Conservation (phyloP, 2,113 vertebrate species). For the Triplophysa dalaica region DNA sequence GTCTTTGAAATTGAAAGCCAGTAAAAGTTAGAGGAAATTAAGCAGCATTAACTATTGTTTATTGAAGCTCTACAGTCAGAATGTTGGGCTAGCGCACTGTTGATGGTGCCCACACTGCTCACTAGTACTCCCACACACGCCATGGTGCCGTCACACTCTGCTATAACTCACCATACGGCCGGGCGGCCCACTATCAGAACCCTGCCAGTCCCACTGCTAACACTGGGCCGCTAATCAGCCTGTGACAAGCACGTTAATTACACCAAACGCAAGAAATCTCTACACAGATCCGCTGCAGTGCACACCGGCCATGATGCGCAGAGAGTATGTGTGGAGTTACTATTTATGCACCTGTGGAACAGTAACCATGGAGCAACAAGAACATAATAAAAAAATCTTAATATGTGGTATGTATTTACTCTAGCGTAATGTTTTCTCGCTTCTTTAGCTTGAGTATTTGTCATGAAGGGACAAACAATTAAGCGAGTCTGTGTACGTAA, state of each 20-base stretch:
- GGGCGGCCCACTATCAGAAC: background rate
- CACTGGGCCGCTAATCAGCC: background rate
- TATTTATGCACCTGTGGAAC: background rate
- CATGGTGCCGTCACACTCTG: background rate
- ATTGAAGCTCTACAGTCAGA: background rate
- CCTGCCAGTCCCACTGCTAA: conserved; percentile 25
- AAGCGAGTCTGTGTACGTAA: background rate
- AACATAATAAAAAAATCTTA: no score
- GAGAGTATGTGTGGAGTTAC: background rate
- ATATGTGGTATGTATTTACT: no score
- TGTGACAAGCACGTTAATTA: conserved; percentile 38
- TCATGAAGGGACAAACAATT: background rate
- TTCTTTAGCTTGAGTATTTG: background rate
- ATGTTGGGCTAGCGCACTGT: background rate
- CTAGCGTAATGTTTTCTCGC: no score
- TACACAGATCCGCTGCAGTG: background rate
- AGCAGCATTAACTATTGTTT: background rate
- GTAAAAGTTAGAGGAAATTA: background rate
- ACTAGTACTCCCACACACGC: conserved; percentile 28
- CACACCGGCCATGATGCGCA: background rate
- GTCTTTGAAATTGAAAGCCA: conserved; percentile 3
- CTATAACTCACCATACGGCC: conserved; percentile 1
- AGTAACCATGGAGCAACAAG: background rate
- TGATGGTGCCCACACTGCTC: conserved; percentile 12
- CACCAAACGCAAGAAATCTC: conserved; percentile 4